phyloP scores from a whole-genome alignment of 64 coral and sea anemone genomes.

The Montipora foliosa region DNA sequence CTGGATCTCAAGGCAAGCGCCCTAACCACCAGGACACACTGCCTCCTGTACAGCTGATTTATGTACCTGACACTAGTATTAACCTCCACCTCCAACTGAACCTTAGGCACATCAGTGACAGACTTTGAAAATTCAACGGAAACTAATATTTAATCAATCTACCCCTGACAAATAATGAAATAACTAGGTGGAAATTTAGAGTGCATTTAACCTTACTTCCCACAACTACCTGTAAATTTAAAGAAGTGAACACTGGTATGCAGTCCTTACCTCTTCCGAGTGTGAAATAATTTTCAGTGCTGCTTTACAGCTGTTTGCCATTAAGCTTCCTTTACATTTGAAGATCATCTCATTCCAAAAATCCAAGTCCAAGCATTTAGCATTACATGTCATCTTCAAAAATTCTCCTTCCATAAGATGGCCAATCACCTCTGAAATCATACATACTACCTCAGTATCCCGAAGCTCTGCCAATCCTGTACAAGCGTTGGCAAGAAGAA shows the following conservation, averaged over 20 bases:
- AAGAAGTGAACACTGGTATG: background rate
- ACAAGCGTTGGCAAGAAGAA: constrained; percentile 90
- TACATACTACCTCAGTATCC: constrained; percentile 82
- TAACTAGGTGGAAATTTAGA: too few species aligned
- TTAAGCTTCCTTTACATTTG: constrained; percentile 87
- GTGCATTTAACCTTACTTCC: too few species aligned
- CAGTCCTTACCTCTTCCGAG: constrained; percentile 63
- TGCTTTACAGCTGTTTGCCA: constrained; percentile 91
- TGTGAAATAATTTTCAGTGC: constrained; percentile 83
- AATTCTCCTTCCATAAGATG: constrained; percentile 93
- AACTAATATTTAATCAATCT: too few species aligned
- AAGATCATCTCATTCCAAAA: constrained; percentile 86
- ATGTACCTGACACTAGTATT: too few species aligned
- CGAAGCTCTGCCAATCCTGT: constrained; percentile 88
- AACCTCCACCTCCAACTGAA: too few species aligned
- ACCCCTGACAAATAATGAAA: too few species aligned
- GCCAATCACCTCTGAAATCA: constrained; percentile 87
- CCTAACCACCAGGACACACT: too few species aligned
- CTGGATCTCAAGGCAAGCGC: too few species aligned
- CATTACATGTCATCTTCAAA: constrained; percentile 48
- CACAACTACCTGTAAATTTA: too few species aligned
- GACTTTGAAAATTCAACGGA: too few species aligned
- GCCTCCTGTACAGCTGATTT: too few species aligned
- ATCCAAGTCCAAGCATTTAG: constrained; percentile 64
- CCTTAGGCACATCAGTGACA: too few species aligned